A percentile compares a stretch with the other conserved stretches of the same genome.
Conservation (phyloP, 2,888 invertebrate genomes). For the Drosophila gaucha region DNA sequence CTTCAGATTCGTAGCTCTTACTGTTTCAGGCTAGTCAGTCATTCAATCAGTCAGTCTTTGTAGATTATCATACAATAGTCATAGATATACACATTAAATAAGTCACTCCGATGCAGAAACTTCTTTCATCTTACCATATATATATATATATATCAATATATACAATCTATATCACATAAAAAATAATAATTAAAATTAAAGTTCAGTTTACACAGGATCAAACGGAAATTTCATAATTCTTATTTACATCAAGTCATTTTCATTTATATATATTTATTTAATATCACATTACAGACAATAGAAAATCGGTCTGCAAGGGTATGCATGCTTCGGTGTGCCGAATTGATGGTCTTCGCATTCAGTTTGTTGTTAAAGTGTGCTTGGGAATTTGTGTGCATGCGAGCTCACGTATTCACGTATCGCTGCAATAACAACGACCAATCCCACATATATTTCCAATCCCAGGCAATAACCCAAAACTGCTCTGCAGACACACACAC, state of each 20-base stretch:
- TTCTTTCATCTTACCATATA: not conserved
- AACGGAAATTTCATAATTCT: not conserved
- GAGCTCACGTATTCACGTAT: slow-evolving; percentile 16
- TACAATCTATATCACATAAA: not conserved
- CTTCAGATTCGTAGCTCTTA: not conserved
- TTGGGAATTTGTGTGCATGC: slow-evolving; percentile 26
- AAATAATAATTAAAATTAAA: not conserved
- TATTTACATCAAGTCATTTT: not conserved
- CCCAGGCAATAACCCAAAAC: slow-evolving; percentile 30
- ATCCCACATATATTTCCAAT: slow-evolving; percentile 7
- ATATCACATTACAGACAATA: not conserved
- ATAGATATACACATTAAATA: not conserved
- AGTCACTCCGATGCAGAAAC: not conserved
- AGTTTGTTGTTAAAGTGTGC: slow-evolving; percentile 13
- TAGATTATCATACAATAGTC: not conserved
- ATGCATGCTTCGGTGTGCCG: slow-evolving; percentile 31
- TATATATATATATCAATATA: not conserved
- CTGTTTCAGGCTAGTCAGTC: not conserved
- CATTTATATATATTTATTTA: not conserved
- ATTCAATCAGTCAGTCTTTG: not conserved
- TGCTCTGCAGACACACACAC: slow-evolving; percentile 4
- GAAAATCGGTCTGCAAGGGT: slow-evolving; percentile 17
- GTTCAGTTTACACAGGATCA: not conserved
- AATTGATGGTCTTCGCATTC: slow-evolving; percentile 9
- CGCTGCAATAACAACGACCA: slow-evolving; percentile 19